Conservation (phyloP, 2,888 invertebrate genomes). For the Timandra comae region DNA sequence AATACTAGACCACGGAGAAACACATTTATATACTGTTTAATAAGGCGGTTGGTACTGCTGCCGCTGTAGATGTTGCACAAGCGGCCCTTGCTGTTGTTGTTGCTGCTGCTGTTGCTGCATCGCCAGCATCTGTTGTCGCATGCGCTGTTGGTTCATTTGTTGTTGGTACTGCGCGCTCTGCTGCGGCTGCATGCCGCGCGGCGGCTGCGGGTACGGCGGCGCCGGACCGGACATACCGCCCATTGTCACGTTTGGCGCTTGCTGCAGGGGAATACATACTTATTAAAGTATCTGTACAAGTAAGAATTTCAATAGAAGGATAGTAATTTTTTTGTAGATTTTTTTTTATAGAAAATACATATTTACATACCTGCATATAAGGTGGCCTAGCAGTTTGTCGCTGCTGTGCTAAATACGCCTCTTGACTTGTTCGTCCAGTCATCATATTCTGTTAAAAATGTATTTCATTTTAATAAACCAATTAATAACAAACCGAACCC, state of each 20-base stretch:
- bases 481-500: no score
- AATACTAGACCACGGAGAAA: no score
- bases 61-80: constrained; percentile 65
- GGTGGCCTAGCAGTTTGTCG: constrained; percentile 79
- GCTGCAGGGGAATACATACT: no score
- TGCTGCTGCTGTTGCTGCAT: constrained; percentile 81
- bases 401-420: constrained; percentile 77
- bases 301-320: no score
- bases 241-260: constrained; percentile 92
- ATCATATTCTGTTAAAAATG: constrained; percentile 71
- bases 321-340: no score
- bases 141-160: constrained; percentile 74
- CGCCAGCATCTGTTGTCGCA: constrained; percentile 82
- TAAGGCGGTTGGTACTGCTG: constrained; percentile 70
- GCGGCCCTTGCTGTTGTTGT: constrained; percentile 76
- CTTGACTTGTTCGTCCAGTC: constrained; percentile 74
- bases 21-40: no score
- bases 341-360: no score
- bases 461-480: neutral
- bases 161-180: constrained; percentile 80
- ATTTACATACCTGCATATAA: constrained; percentile 78
- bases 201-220: constrained; percentile 81
- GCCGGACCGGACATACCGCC: constrained; percentile 86
- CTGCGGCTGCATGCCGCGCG: constrained; percentile 73
- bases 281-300: no score